Evolutionary conservation across 2,888 invertebrate genomes (phyloP).

Genomic region (Achlya flavicornis): DNA sequence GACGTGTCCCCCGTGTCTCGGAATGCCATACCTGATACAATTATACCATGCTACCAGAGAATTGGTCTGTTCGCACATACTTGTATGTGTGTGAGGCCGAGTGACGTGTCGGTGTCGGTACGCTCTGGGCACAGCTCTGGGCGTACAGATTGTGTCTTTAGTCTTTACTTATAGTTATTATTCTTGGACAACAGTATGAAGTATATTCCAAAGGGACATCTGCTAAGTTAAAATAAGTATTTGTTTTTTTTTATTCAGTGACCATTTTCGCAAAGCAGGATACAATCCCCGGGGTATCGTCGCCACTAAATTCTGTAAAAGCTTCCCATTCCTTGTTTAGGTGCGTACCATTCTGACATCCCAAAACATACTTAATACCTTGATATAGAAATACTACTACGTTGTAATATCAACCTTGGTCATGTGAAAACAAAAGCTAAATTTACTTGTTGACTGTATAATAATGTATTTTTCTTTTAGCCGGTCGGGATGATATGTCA

Average conservation of each 20-base stretch:
- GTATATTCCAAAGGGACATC: neutral
- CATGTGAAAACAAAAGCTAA: neutral
- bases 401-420: conserved; percentile 22
- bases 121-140: too few relatives aligned
- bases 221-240: conserved; percentile 5
- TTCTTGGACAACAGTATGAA: too few relatives aligned
- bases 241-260: conserved; percentile 7
- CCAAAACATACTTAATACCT: conserved; percentile 33
- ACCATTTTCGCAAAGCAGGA: conserved; percentile 9
- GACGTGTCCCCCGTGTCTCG: too few relatives aligned
- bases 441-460: neutral
- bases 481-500: neutral
- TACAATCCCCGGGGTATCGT: conserved; percentile 46
- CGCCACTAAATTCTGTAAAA: conserved; percentile 53
- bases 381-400: neutral
- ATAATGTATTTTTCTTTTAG: neutral
- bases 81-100: too few relatives aligned
- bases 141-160: too few relatives aligned
- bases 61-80: too few relatives aligned
- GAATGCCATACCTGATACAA: too few relatives aligned
- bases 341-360: conserved; percentile 42
- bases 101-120: too few relatives aligned
- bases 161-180: too few relatives aligned
- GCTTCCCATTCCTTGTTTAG: conserved; percentile 42
- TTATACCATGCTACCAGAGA: too few relatives aligned